phyloP scores from a whole-genome alignment of 92 coral and sea anemone genomes.

The Desmophyllum pertusum region DNA sequence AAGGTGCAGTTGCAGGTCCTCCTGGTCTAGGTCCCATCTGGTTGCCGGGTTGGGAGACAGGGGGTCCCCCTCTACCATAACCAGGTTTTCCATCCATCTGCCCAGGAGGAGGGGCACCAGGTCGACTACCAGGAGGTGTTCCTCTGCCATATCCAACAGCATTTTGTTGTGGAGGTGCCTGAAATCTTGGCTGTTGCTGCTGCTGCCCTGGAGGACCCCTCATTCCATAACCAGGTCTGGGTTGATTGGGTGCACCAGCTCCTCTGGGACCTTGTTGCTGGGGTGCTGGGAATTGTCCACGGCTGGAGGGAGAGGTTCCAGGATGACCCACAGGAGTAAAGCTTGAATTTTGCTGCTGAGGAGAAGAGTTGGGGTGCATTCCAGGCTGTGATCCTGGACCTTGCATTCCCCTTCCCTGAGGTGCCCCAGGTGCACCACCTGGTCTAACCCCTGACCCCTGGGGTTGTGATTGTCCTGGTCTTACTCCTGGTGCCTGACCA shows the following conservation, averaged over 20 bases:
- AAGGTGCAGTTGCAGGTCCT: slow-evolving; percentile 8
- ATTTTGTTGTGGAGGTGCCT: slow-evolving; percentile 50
- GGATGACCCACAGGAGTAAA: slow-evolving; percentile 51
- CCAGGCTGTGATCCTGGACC: slow-evolving; percentile 74
- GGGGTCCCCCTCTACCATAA: slow-evolving; percentile 38
- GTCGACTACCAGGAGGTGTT: slow-evolving; percentile 61
- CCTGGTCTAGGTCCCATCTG: slow-evolving; percentile 41
- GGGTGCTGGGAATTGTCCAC: slow-evolving; percentile 40
- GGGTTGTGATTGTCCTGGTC: slow-evolving; percentile 31
- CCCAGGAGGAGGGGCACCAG: slow-evolving; percentile 63
- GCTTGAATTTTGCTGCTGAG: slow-evolving; percentile 80
- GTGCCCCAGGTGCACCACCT: slow-evolving; percentile 49
- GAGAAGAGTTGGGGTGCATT: slow-evolving; percentile 57
- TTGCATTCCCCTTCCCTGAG: slow-evolving; percentile 65
- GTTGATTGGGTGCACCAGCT: slow-evolving; percentile 50
- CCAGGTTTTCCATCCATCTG: slow-evolving; percentile 36
- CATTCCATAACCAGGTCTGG: slow-evolving; percentile 52
- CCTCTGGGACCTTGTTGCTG: slow-evolving; percentile 74
- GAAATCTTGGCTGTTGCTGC: slow-evolving; percentile 49
- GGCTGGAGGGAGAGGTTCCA: slow-evolving; percentile 30
- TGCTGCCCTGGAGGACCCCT: slow-evolving; percentile 54
- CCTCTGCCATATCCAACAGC: slow-evolving; percentile 42
- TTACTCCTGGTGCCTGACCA: slow-evolving; percentile 35
- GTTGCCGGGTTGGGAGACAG: slow-evolving; percentile 18
- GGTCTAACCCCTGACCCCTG: slow-evolving; percentile 45